phyloP scores from a whole-genome alignment of 2,797 vertebrate species.

The Pantherophis alleghaniensis region DNA sequence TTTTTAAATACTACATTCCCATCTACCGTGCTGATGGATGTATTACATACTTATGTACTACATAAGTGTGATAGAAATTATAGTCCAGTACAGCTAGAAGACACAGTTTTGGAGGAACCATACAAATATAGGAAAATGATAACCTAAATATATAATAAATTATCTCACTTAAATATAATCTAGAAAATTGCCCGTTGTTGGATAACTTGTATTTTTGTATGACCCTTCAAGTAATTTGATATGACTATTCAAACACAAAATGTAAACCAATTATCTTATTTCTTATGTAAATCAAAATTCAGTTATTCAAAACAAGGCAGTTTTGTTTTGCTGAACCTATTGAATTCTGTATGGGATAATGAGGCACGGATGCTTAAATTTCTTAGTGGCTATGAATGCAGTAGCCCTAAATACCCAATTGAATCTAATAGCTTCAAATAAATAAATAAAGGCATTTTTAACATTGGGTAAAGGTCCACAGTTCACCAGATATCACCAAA shows the following conservation, averaged over 20 bases:
- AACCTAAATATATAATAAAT: neutral
- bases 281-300: neutral
- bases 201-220: neutral
- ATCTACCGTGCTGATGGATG: neutral
- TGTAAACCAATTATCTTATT: neutral
- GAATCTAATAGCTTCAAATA: neutral
- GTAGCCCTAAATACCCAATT: neutral
- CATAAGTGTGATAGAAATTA: neutral
- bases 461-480: neutral
- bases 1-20: no score
- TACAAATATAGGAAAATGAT: neutral
- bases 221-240: neutral
- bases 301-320: neutral
- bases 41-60: neutral
- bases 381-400: neutral
- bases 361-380: neutral
- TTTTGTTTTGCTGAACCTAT: neutral
- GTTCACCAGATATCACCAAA: neutral
- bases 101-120: neutral
- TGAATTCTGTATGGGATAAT: neutral
- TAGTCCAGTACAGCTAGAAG: neutral
- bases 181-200: neutral
- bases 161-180: neutral
- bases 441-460: neutral
- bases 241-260: neutral